These are phyloP conservation scores for Thinocorus orbignyianus DNA, from an alignment of 2,113 vertebrate species.

Conservation along the genomic window DNA sequence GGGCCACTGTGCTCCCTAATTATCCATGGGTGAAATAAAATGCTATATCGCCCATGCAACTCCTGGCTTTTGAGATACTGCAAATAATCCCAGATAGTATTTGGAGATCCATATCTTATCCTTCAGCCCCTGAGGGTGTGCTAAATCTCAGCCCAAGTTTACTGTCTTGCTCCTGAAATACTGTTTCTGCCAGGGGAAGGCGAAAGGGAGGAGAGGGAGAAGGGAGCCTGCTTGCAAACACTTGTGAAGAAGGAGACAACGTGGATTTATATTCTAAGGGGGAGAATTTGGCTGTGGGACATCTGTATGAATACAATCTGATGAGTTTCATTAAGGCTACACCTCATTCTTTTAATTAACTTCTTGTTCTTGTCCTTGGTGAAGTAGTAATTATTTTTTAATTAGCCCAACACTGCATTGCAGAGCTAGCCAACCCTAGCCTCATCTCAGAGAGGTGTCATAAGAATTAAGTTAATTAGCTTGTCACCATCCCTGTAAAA, in stretches of 20 bases:
- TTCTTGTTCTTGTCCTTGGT: conserved; percentile 81
- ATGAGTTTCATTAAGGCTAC: conserved; percentile 76
- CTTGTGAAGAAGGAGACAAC: neutral
- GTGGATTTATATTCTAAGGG: conserved; percentile 39
- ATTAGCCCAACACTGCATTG: conserved; percentile 75
- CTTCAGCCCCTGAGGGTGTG: neutral
- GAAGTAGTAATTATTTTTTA: conserved; percentile 84
- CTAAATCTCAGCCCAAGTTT: neutral
- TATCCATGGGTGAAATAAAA: neutral
- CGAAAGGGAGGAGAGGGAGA: neutral
- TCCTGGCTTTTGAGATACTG: neutral
- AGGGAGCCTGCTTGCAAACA: neutral
- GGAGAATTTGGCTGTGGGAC: conserved; percentile 41
- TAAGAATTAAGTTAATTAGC: conserved; percentile 85
- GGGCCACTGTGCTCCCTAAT: neutral
- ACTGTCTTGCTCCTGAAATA: neutral
- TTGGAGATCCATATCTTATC: neutral
- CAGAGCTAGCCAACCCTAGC: conserved; percentile 73
- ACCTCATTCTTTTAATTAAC: conserved; percentile 82
- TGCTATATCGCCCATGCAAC: accelerated
- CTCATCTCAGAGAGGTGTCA: conserved; percentile 79
- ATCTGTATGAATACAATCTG: conserved; percentile 29
- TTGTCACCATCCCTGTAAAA: conserved; percentile 79
- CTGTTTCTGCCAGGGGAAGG: neutral
- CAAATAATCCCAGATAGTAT: neutral